Evolutionary conservation across 1,140 invertebrate genomes (phyloP).

Genomic region (Drosophila mojavensis): DNA sequence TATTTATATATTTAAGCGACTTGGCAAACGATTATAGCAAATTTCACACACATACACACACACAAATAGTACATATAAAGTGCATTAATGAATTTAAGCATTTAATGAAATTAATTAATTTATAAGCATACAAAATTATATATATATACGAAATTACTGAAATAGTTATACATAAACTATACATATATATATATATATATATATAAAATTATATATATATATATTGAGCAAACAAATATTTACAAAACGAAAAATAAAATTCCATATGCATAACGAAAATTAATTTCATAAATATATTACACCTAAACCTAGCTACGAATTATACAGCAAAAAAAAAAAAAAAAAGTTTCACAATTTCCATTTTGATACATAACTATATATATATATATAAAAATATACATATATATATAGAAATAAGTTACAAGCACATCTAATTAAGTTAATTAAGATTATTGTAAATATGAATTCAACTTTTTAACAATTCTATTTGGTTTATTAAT

Average conservation of each 20-base stretch:
- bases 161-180: constrained; percentile 20
- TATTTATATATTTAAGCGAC: constrained; percentile 54
- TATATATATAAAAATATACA: constrained; percentile 5
- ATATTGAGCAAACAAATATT: constrained; percentile 43
- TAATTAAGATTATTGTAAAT: constrained; percentile 38
- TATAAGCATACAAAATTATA: constrained; percentile 65
- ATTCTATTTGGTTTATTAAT: constrained; percentile 11
- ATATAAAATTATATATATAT: constrained; percentile 42
- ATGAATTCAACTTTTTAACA: constrained; percentile 14
- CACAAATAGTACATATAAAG: constrained; percentile 78
- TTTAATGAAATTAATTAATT: constrained; percentile 82
- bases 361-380: constrained; percentile 40
- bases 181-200: no score
- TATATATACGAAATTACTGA: constrained; percentile 16
- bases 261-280: constrained; percentile 30
- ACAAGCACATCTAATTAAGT: constrained; percentile 36
- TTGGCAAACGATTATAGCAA: constrained; percentile 66
- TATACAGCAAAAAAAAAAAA: constrained; percentile 25
- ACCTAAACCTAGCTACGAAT: constrained; percentile 40
- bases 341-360: constrained; percentile 18
- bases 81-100: constrained; percentile 83
- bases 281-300: constrained; percentile 31
- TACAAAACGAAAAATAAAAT: constrained; percentile 6
- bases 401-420: constrained; percentile 36
- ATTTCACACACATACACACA: constrained; percentile 76